phyloP scores from a whole-genome alignment of 1,140 invertebrate species.

The Pachypsylla venusta region DNA sequence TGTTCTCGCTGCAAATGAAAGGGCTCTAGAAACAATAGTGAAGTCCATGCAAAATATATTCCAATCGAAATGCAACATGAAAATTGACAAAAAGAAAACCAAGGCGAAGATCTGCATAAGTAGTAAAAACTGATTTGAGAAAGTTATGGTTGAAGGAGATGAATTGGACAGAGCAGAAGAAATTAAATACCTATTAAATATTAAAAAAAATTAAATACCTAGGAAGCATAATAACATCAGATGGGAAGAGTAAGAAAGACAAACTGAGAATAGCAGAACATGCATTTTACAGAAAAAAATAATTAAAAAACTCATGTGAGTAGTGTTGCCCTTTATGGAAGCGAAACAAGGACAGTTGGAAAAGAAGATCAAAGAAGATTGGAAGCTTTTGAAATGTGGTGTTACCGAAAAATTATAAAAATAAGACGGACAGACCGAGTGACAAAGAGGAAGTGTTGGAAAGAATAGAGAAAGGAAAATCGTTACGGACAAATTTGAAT shows the following conservation, averaged over 20 bases:
- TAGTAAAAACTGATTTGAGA: no score
- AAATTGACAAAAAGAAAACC: no score
- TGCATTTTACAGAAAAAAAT: slow-evolving; percentile 12
- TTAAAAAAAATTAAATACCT: slow-evolving; percentile 10
- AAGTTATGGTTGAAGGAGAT: no score
- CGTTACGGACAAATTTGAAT: neutral
- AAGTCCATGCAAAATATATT: no score
- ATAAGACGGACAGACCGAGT: slow-evolving; percentile 14
- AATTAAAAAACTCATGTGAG: slow-evolving; percentile 5
- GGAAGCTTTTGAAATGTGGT: slow-evolving; percentile 25
- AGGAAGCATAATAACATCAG: slow-evolving; percentile 7
- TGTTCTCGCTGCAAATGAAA: no score
- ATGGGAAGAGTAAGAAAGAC: slow-evolving; percentile 14
- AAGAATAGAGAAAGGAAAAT: slow-evolving; percentile 5
- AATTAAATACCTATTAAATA: no score
- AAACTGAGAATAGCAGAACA: slow-evolving; percentile 7
- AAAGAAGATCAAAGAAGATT: slow-evolving; percentile 17
- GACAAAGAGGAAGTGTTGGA: slow-evolving; percentile 13
- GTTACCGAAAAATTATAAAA: slow-evolving; percentile 21
- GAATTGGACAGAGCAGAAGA: no score
- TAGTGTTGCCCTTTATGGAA: slow-evolving; percentile 10
- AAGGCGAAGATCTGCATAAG: no score
- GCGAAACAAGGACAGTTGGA: slow-evolving; percentile 23
- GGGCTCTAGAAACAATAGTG: no score
- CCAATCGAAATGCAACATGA: no score